Base-by-base conservation (phyloP, 2,888 invertebrate genomes). In the Cryptosula pallasiana region DNA sequence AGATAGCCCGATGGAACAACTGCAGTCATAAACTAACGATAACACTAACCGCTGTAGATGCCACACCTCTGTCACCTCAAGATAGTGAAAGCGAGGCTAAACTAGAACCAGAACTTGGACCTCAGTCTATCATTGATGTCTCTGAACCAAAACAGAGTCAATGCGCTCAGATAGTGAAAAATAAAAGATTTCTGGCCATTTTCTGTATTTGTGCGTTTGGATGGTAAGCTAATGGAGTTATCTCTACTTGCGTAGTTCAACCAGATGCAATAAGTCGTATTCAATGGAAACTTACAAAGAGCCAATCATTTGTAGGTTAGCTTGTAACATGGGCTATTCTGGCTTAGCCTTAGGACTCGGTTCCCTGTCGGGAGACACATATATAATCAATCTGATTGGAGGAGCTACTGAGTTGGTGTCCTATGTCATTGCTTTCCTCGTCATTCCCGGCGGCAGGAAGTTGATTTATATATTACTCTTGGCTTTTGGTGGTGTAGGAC, bases 401-500 rank as follows among this genome's bases (percentile, higher is more conserved):
- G 63, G 63, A 13, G 63, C 27, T 5, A 63, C 63, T 13, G 63
- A 63, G n/a, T 34, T 63, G 13, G 20, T 63, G 25, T 20, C 63
- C 27, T 63, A 63, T 32, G 2, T 2, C 63, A 63, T 63, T 63
- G 20, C 25, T 5, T 63, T 63, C 32, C 63, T 63, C 9, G 63
- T 63, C 34, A 63, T 63, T 13, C 63, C 63, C 9, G 63, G 63
- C 2, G 63, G 63, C 3, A 63, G 63, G n/a, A 63, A 63, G 32
- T 3, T 63, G 9, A 63, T 63, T 27, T 63, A 32, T n/a, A 27
- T 63, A 5, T 16, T 27, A 5, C 63, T 63, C 27, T 13, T 63
- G 63, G 27, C 27, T 29, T 27, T 34, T 27, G 63, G 63, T 63
- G 63, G 63, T 29, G 25, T 63, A 5, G 63, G 63, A 13, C 32